Evolutionary conservation across 2,113 vertebrate species (phyloP).

Genomic region (human): GRCh38 chr11:6748501-6749000

Average conservation of each 20-base stretch:
- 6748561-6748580: constrained; percentile 69
- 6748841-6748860: constrained; percentile 18
- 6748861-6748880: neutral
- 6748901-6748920: neutral
- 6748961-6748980: neutral
- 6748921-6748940: no score
- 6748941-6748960: neutral
- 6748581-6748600: constrained; percentile 74
- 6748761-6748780: constrained; percentile 49
- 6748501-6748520: constrained; percentile 55
- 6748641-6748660: constrained; percentile 62
- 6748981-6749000: neutral
- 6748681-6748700: constrained; percentile 65
- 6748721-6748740: constrained; percentile 51
- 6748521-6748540: constrained; percentile 62
- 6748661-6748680: constrained; percentile 76
- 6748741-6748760: constrained; percentile 67
- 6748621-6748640: constrained; percentile 65
- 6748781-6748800: neutral
- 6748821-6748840: constrained; percentile 51
- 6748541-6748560: constrained; percentile 52
- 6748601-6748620: constrained; percentile 56
- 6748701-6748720: neutral
- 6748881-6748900: no score
- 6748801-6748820: neutral